A percentile compares a stretch with the other conserved stretches of the same genome.
phyloP scores from a whole-genome alignment of 35 echinoderm and acorn worm species.

The Eucidaris tribuloides region DNA sequence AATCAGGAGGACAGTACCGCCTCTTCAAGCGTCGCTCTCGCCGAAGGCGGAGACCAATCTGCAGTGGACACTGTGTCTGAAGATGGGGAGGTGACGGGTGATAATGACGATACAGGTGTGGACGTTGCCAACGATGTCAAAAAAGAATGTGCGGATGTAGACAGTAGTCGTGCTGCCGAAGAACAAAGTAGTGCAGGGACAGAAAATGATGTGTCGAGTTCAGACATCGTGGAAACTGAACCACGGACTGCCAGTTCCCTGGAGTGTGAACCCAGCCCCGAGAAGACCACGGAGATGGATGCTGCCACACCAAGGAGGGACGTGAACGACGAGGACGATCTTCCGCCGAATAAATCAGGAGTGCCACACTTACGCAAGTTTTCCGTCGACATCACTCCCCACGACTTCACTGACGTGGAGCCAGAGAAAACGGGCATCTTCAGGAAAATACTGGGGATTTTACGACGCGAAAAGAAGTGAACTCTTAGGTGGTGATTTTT shows the following conservation, averaged over 20 bases:
- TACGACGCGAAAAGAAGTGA: constrained; percentile 9
- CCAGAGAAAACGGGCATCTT: constrained; percentile 24
- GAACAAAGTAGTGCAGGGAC: too few species aligned
- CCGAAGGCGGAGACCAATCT: neutral
- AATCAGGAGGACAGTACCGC: neutral
- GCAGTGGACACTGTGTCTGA: neutral
- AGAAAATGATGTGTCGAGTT: neutral
- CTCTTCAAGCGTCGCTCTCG: neutral
- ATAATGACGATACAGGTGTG: neutral
- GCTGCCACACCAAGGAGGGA: neutral
- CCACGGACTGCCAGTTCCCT: neutral
- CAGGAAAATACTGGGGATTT: constrained; percentile 1
- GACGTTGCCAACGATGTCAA: neutral
- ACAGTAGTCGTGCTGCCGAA: too few species aligned
- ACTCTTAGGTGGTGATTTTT: too few species aligned
- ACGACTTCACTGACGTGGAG: neutral
- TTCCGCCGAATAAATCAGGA: constrained; percentile 24
- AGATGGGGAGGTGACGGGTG: neutral
- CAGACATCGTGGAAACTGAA: neutral
- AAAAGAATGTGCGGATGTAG: neutral
- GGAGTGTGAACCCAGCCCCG: too few species aligned
- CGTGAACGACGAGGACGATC: neutral
- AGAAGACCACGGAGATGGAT: neutral
- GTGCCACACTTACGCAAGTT: constrained; percentile 36
- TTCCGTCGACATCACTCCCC: constrained; percentile 31